Conservation (phyloP, 2,888 invertebrate species). For the Osedax frankpressi region DNA sequence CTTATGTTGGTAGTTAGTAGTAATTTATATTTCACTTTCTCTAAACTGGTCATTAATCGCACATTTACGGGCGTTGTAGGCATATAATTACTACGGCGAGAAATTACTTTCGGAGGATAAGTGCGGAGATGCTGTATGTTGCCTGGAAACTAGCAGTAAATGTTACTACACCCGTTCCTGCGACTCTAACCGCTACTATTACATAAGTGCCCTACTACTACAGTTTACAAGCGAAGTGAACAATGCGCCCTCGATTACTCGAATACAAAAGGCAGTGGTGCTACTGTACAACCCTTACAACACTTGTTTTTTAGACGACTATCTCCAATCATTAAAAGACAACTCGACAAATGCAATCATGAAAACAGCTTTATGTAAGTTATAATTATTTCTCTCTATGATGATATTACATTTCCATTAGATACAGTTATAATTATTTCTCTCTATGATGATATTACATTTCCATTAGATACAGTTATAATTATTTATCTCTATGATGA, state of each 20-base stretch:
- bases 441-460: no score
- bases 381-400: no score
- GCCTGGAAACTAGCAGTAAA: slow-evolving; percentile 37
- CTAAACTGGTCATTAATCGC: no score
- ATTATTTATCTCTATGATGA: no score
- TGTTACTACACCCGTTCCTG: background rate
- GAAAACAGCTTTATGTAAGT: slow-evolving; percentile 58
- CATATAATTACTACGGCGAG: slow-evolving; percentile 55
- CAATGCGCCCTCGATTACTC: slow-evolving; percentile 52
- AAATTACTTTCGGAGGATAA: slow-evolving; percentile 54
- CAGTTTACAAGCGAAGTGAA: slow-evolving; percentile 50
- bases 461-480: no score
- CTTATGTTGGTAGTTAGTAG: slow-evolving; percentile 52
- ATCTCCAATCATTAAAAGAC: slow-evolving; percentile 51
- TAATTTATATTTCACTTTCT: no score
- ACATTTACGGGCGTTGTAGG: slow-evolving; percentile 42
- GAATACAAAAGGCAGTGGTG: slow-evolving; percentile 52
- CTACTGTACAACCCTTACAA: slow-evolving; percentile 52
- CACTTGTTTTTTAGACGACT: slow-evolving; percentile 55
- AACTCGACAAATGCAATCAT: slow-evolving; percentile 55
- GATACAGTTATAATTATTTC: no score
- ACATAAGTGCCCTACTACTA: background rate
- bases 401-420: no score
- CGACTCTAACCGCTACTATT: background rate
- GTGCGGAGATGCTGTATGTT: slow-evolving; percentile 55